phyloP scores from a whole-genome alignment of 2,888 invertebrate species.

The Sphecodes monilicornis region DNA sequence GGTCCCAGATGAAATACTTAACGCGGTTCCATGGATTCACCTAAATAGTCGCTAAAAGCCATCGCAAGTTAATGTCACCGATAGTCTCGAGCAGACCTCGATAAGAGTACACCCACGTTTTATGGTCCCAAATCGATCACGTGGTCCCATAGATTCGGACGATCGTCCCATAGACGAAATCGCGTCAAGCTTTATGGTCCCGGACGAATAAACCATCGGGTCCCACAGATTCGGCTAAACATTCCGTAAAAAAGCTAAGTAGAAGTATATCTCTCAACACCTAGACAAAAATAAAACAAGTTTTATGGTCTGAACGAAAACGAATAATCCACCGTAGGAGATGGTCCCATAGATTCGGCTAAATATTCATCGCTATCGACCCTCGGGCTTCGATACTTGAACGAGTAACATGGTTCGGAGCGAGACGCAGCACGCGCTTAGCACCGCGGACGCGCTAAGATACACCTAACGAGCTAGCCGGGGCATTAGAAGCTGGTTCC shows the following conservation, averaged over 20 bases:
- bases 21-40: no score
- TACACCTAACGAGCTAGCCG: constrained; percentile 24
- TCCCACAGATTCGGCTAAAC: background rate
- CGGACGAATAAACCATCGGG: no score
- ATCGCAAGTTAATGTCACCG: no score
- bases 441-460: background rate
- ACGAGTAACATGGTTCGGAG: background rate
- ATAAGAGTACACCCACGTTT: no score
- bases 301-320: background rate
- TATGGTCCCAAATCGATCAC: no score
- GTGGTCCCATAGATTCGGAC: no score
- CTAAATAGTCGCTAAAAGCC: no score
- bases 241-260: background rate
- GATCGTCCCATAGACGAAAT: no score
- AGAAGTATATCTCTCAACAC: background rate
- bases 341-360: background rate
- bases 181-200: no score
- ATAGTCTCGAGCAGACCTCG: no score
- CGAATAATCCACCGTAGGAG: background rate
- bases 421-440: background rate
- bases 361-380: background rate
- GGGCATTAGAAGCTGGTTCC: constrained; percentile 13
- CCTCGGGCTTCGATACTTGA: background rate
- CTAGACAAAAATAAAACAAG: background rate
- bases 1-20: no score